Percentiles rank a stretch among this genome's conserved stretches.
Evolutionary conservation across 1,140 invertebrate species (phyloP).

Genomic region (Idris sp.): DNA sequence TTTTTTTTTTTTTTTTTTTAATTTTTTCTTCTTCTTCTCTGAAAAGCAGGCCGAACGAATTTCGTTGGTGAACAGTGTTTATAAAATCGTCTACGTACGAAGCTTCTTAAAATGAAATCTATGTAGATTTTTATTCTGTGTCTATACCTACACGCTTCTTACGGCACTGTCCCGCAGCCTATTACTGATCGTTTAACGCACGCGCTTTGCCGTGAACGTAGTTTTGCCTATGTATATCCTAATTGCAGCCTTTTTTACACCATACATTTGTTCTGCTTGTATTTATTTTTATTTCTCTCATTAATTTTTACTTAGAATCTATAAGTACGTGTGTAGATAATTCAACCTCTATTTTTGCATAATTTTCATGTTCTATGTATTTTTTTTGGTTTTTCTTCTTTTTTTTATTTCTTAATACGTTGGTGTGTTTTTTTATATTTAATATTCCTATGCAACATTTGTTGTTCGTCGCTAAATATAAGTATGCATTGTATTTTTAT

Average conservation of each 20-base stretch:
- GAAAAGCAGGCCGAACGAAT: slow-evolving; percentile 39
- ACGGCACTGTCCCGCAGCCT: slow-evolving; percentile 60
- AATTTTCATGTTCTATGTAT: slow-evolving; percentile 51
- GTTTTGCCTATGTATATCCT: slow-evolving; percentile 50
- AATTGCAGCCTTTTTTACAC: slow-evolving; percentile 60
- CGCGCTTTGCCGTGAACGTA: slow-evolving; percentile 54
- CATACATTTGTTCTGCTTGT: slow-evolving; percentile 39
- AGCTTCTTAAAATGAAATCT: slow-evolving; percentile 57
- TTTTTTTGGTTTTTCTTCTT: slow-evolving; percentile 53
- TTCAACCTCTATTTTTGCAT: slow-evolving; percentile 69
- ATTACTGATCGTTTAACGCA: slow-evolving; percentile 56
- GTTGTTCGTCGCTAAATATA: slow-evolving; percentile 53
- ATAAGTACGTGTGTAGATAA: slow-evolving; percentile 57
- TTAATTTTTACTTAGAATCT: slow-evolving; percentile 41
- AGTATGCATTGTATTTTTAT: too few relatives aligned
- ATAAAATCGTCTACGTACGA: slow-evolving; percentile 62
- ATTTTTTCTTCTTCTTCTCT: too few relatives aligned
- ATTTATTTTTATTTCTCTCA: slow-evolving; percentile 10
- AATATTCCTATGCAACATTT: slow-evolving; percentile 62
- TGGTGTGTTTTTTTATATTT: slow-evolving; percentile 60
- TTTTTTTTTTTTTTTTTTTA: too few relatives aligned
- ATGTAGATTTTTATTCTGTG: slow-evolving; percentile 43
- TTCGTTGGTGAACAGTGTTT: slow-evolving; percentile 54
- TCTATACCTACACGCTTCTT: slow-evolving; percentile 54
- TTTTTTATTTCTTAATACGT: slow-evolving; percentile 58